phyloP scores from a whole-genome alignment of 2,113 vertebrate species.

The Pedetes capensis region DNA sequence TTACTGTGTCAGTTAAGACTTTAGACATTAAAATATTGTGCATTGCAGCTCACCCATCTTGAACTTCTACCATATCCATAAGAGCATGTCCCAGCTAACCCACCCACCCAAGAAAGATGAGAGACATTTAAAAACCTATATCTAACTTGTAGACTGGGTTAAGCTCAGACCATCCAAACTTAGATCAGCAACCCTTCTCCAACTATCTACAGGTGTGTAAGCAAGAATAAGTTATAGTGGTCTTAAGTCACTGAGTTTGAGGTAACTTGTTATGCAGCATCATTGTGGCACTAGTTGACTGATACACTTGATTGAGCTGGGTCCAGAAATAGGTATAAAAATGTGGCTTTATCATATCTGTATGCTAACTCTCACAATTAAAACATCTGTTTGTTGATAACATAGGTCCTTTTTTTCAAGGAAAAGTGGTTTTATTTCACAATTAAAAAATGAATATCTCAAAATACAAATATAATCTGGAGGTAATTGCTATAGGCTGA shows the following conservation, averaged over 20 bases:
- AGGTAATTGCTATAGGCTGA: background rate
- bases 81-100: background rate
- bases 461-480: background rate
- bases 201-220: background rate
- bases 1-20: background rate
- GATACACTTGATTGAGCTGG: background rate
- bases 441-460: background rate
- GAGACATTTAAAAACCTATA: background rate
- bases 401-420: background rate
- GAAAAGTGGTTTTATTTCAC: background rate
- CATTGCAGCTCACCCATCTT: background rate
- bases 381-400: background rate
- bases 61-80: background rate
- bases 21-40: background rate
- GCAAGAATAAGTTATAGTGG: background rate
- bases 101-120: background rate
- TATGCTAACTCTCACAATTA: background rate
- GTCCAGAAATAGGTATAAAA: background rate
- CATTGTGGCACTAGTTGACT: background rate
- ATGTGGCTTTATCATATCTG: background rate
- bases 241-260: too few species aligned
- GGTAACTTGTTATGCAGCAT: background rate
- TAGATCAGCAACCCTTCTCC: background rate
- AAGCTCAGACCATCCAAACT: background rate
- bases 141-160: background rate